phyloP scores from a whole-genome alignment of 1,140 invertebrate species.

The Penaeus japonicus region DNA sequence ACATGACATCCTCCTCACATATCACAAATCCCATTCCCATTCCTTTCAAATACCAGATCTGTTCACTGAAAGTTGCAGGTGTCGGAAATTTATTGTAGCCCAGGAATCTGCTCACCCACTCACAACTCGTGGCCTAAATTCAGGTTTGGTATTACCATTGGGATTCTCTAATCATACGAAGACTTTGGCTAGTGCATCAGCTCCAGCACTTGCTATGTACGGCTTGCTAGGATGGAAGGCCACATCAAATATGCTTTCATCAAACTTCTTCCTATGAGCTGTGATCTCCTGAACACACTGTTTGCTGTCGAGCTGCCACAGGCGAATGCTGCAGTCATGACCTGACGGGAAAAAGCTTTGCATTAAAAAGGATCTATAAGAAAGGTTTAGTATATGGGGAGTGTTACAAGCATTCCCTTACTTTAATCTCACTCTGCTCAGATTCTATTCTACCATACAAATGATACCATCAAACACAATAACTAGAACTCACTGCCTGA shows the following conservation, averaged over 20 bases:
- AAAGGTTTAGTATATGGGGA: neutral
- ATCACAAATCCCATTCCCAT: too few relatives aligned
- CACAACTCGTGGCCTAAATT: neutral
- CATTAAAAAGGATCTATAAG: neutral
- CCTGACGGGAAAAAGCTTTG: slow-evolving; percentile 68
- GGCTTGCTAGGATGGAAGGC: slow-evolving; percentile 98
- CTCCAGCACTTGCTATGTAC: slow-evolving; percentile 97
- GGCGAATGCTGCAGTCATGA: slow-evolving; percentile 98
- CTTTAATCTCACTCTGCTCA: neutral
- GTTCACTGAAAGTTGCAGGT: slow-evolving; percentile 4
- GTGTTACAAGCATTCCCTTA: neutral
- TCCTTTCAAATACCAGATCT: neutral
- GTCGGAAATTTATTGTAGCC: slow-evolving; percentile 20
- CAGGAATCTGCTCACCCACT: neutral
- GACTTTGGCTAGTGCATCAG: slow-evolving; percentile 98
- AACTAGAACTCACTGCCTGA: slow-evolving; percentile 82
- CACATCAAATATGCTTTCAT: slow-evolving; percentile 98
- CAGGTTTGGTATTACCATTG: neutral
- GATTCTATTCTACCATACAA: neutral
- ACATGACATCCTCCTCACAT: too few relatives aligned
- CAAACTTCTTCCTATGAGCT: slow-evolving; percentile 98
- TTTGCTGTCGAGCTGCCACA: slow-evolving; percentile 99
- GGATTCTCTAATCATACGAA: slow-evolving; percentile 68
- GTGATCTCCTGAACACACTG: slow-evolving; percentile 99
- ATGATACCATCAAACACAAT: neutral